These are phyloP conservation scores for Perizoma affinitatum DNA, from an alignment of 2,888 invertebrate species.

Conservation along the genomic window DNA sequence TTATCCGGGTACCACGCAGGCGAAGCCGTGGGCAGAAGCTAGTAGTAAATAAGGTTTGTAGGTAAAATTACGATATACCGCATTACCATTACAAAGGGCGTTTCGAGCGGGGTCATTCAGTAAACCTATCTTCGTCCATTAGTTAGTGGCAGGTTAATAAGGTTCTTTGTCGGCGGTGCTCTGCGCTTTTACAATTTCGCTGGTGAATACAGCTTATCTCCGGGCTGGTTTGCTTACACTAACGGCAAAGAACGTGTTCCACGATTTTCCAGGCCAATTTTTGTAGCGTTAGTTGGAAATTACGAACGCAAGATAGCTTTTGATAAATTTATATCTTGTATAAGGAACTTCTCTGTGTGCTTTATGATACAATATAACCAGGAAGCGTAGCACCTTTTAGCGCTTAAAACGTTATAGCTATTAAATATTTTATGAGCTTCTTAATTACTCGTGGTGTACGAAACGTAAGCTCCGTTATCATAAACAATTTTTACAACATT, in stretches of 20 bases:
- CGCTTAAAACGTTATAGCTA: slow-evolving; percentile 23
- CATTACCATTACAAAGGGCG: slow-evolving; percentile 67
- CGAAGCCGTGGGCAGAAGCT: too few relatives aligned
- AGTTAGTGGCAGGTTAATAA: slow-evolving; percentile 78
- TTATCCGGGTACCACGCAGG: too few relatives aligned
- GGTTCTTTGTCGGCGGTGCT: slow-evolving; percentile 71
- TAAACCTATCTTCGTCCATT: slow-evolving; percentile 75
- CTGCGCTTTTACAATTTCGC: slow-evolving; percentile 72
- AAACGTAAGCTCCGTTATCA: slow-evolving; percentile 17
- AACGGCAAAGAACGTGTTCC: slow-evolving; percentile 57
- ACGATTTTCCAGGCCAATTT: slow-evolving; percentile 59
- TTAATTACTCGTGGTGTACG: slow-evolving; percentile 24
- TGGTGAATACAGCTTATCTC: slow-evolving; percentile 78
- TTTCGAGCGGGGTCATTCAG: slow-evolving; percentile 57
- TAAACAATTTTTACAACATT: slow-evolving; percentile 24
- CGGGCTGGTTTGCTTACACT: slow-evolving; percentile 69
- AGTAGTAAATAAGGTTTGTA: slow-evolving; percentile 44
- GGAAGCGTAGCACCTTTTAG: slow-evolving; percentile 14
- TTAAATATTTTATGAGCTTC: slow-evolving; percentile 27
- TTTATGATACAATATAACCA: slow-evolving; percentile 13
- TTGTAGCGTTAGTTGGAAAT: slow-evolving; percentile 70
- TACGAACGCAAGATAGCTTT: slow-evolving; percentile 59
- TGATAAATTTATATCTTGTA: slow-evolving; percentile 50
- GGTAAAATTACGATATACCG: slow-evolving; percentile 57
- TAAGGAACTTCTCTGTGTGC: slow-evolving; percentile 40